Conservation (phyloP, 2,888 invertebrate genomes). For the Netelia fuscicornis region DNA sequence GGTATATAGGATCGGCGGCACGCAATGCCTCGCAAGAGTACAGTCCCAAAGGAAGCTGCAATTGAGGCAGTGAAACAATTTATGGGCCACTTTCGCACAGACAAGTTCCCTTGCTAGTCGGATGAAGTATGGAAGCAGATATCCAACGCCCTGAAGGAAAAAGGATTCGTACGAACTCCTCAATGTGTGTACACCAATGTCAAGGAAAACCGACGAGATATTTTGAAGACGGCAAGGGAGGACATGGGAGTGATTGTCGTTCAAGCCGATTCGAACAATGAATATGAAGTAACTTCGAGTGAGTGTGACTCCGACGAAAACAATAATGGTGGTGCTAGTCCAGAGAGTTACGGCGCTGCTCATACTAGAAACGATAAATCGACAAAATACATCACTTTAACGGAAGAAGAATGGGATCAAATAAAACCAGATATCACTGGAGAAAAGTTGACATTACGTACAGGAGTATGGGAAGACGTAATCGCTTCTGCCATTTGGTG, state of each 20-base stretch:
- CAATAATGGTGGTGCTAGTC: background rate
- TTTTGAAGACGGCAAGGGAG: conserved; percentile 12
- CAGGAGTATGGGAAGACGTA: conserved; percentile 51
- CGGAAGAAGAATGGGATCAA: background rate
- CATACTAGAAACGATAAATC: background rate
- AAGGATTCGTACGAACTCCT: background rate
- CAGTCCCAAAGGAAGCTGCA: background rate
- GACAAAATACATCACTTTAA: background rate
- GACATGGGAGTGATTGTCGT: background rate
- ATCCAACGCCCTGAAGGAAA: background rate
- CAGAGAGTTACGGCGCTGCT: background rate
- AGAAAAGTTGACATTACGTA: background rate
- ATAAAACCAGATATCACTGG: background rate
- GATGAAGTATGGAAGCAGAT: conserved; percentile 15
- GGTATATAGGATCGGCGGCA: no score
- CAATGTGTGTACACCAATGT: conserved; percentile 16
- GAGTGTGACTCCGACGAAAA: background rate
- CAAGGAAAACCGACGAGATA: background rate
- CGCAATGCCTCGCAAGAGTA: background rate
- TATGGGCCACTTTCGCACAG: conserved; percentile 11
- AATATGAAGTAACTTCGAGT: background rate
- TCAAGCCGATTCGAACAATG: no score
- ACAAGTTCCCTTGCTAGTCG: background rate
- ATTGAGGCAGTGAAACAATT: conserved; percentile 2
- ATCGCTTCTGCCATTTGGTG: conserved; percentile 38